Conservation (phyloP, 2,113 vertebrate species). For the Dascyllus trimaculatus region DNA sequence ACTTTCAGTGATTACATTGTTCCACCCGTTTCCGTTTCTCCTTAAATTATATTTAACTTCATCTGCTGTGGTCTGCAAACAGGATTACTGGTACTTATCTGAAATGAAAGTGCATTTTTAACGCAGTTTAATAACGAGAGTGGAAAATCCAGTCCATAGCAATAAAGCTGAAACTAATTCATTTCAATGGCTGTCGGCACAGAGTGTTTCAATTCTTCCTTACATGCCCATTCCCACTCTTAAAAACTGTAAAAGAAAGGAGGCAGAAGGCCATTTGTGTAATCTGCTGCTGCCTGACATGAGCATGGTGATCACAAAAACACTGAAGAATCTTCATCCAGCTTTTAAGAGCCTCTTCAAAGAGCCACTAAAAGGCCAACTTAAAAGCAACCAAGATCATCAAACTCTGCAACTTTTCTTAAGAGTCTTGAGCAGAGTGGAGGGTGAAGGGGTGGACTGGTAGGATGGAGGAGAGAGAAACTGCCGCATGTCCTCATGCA, state of each 20-base stretch:
- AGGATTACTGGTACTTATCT: conserved; percentile 88
- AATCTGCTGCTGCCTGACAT: conserved; percentile 74
- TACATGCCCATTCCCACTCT: conserved; percentile 51
- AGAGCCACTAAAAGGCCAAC: conserved; percentile 70
- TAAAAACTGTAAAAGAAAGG: conserved; percentile 69
- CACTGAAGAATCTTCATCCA: conserved; percentile 65
- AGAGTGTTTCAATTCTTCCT: conserved; percentile 71
- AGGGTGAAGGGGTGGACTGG: conserved; percentile 41
- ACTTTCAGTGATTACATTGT: conserved; percentile 87
- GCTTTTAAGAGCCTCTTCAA: conserved; percentile 73
- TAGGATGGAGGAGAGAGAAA: conserved; percentile 51
- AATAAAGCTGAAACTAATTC: conserved; percentile 87
- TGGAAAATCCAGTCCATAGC: conserved; percentile 85
- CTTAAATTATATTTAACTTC: conserved; percentile 88
- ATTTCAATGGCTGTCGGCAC: conserved; percentile 80
- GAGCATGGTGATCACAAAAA: conserved; percentile 72
- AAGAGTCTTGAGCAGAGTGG: conserved; percentile 63
- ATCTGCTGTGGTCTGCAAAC: conserved; percentile 84
- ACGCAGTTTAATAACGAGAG: conserved; percentile 86
- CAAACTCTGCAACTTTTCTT: conserved; percentile 80
- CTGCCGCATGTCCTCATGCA: conserved; percentile 67
- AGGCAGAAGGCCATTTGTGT: conserved; percentile 73
- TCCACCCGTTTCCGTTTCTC: conserved; percentile 83
- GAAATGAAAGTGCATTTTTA: conserved; percentile 89
- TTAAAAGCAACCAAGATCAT: conserved; percentile 76